phyloP scores from a whole-genome alignment of 2,888 invertebrate genomes.

The Ennomos quercinarius region DNA sequence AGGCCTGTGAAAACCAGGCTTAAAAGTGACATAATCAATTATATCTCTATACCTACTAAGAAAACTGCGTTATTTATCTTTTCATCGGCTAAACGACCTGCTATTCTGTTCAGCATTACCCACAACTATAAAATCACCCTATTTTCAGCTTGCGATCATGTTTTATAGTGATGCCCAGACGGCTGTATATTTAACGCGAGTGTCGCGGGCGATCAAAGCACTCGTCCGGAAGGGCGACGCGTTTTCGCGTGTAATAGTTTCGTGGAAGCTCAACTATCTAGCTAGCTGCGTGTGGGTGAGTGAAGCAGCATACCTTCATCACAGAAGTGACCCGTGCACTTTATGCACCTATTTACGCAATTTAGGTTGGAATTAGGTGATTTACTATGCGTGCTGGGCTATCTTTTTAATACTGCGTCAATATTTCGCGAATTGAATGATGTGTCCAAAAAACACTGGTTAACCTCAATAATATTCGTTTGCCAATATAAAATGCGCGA shows the following conservation, averaged over 20 bases:
- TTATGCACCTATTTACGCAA: constrained; percentile 38
- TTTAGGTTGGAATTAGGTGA: no score
- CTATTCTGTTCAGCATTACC: not conserved
- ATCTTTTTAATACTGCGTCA: no score
- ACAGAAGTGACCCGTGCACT: constrained; percentile 60
- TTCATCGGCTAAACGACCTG: not conserved
- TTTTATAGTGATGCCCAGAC: constrained; percentile 34
- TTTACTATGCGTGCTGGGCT: no score
- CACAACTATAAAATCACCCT: constrained; percentile 17
- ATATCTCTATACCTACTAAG: no score
- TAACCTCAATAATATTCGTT: constrained; percentile 42
- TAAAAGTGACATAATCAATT: no score
- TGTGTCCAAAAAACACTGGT: constrained; percentile 40
- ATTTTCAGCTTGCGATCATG: constrained; percentile 37
- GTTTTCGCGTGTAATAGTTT: constrained; percentile 68
- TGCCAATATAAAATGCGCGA: constrained; percentile 43
- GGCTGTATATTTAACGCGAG: constrained; percentile 36
- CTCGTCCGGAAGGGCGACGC: constrained; percentile 52
- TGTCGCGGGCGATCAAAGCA: constrained; percentile 54
- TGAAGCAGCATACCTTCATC: constrained; percentile 49
- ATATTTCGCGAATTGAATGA: not conserved
- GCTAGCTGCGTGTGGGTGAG: constrained; percentile 49
- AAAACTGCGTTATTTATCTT: no score
- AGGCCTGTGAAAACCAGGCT: no score
- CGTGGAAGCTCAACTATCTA: constrained; percentile 62